Percentiles rank a stretch among this genome's conserved stretches.
These are phyloP conservation scores for Hoplodrina blanda DNA, from an alignment of 2,888 invertebrate genomes.

Conservation along the genomic window DNA sequence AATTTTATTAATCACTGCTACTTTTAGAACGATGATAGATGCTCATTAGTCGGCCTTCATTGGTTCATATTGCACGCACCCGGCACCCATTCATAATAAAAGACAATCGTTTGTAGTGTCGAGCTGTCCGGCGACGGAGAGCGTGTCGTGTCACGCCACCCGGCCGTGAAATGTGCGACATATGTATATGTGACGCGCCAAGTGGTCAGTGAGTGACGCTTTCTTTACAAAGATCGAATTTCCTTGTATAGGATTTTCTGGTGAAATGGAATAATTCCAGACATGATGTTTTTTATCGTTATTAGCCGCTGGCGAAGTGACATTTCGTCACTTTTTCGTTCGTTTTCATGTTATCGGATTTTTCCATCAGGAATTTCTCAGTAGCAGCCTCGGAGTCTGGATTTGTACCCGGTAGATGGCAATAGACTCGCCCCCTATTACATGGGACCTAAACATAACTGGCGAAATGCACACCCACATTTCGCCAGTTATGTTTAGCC, in stretches of 20 bases:
- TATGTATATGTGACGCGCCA: slow-evolving; percentile 11
- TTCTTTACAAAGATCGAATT: slow-evolving; percentile 8
- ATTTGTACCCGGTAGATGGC: no score
- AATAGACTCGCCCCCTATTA: no score
- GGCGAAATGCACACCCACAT: no score
- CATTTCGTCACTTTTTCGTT: no score
- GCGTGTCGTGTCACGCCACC: slow-evolving; percentile 5
- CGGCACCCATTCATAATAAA: slow-evolving; percentile 40
- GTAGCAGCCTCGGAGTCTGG: no score
- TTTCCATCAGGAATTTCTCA: no score
- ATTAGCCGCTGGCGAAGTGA: no score
- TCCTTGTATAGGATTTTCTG: neutral
- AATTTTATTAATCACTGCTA: neutral
- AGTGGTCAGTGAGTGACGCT: slow-evolving; percentile 17
- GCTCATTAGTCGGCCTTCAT: slow-evolving; percentile 14
- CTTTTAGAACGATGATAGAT: neutral
- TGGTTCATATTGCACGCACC: slow-evolving; percentile 17
- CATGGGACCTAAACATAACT: no score
- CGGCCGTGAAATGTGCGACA: slow-evolving; percentile 27
- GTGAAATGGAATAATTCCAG: neutral
- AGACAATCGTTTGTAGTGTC: slow-evolving; percentile 24
- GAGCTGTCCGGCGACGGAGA: neutral
- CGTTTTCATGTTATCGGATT: no score
- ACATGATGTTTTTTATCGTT: no score
- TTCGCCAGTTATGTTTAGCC: no score